Base-by-base conservation (phyloP, 1,140 invertebrate species). In the Listronotus oregonensis region DNA sequence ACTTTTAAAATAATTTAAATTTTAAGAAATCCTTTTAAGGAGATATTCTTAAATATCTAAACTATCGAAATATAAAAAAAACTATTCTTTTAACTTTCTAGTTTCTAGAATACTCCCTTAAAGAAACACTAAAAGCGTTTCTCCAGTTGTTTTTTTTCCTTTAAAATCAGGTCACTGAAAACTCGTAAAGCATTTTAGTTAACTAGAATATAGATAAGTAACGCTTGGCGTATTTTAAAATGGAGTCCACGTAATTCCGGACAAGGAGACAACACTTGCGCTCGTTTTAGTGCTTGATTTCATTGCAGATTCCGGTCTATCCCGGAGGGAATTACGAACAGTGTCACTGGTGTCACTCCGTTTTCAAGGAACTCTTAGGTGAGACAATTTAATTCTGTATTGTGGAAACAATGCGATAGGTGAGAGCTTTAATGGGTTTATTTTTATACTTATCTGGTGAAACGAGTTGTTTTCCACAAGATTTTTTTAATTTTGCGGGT, bases 141-240 rank as follows among this genome's bases (percentile, higher is more conserved):
- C 21, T 27, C 5, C 2, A 27, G 21, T 5, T 27, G 21, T 27
- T 27, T 1, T 27, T 27, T 27, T 27, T 27, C 2, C 21, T n/a
- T n/a, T 1, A 37, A 37, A 37, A 37, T 37, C 34, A 12, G 34
- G 34, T 15, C 27, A 47, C 31, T 32, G 57, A 44, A 43, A 37
- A 27, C 57, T 47, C 57, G 57, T 59, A 59, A 37, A 59, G 21
- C 31, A 49, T 59, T 49, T 49, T 39, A 49, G 46, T 15, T 31
- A 14, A 47, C 40, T 32, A 31, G 49, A 59, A 59, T 49, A 47
- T 18, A 59, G 57, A 59, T 59, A 59, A 59, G 47, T 43, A 59
- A 27, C 32, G 57, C 27, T 18, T 39, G 27, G 43, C 18, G 15
- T 15, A 12, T 31, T 32, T 44, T 57, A 27, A 57, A 32, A 57